A percentile compares a stretch with the other conserved stretches of the same genome.
Conservation (phyloP, 2,797 vertebrate genomes). For the Spinibarbus caldwelli region DNA sequence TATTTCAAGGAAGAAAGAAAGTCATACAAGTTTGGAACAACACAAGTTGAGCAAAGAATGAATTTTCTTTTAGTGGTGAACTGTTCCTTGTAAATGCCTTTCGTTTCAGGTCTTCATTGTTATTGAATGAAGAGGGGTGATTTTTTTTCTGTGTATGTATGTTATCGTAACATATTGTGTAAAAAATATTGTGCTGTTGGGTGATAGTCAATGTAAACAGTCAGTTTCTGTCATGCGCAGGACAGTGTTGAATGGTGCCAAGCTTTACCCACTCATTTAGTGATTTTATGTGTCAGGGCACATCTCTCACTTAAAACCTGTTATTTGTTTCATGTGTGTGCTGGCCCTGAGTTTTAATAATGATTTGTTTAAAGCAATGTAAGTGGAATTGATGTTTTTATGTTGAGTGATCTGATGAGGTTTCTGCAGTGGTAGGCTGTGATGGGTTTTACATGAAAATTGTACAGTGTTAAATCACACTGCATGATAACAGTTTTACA, state of each 20-base stretch:
- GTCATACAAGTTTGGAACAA: not conserved
- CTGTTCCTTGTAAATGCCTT: not conserved
- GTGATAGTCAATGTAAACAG: constrained; percentile 12
- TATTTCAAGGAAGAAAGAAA: not conserved
- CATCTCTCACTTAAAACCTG: not conserved
- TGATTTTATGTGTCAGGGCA: constrained; percentile 11
- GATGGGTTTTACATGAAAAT: not conserved
- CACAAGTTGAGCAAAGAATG: not conserved
- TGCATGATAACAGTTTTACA: not conserved
- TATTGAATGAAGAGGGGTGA: not conserved
- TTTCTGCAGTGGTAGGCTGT: not conserved
- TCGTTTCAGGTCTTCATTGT: constrained; percentile 24
- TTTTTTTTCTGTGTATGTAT: not conserved
- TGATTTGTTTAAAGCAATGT: constrained; percentile 9
- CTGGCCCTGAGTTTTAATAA: constrained; percentile 11
- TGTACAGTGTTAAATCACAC: not conserved
- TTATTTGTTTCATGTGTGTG: constrained; percentile 5
- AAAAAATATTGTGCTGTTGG: not conserved
- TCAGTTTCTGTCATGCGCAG: not conserved
- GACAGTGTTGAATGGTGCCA: constrained; percentile 14
- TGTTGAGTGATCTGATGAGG: constrained; percentile 11
- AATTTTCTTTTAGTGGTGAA: not conserved
- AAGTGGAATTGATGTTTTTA: constrained; percentile 21
- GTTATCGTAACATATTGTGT: constrained; percentile 19
- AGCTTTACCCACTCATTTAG: constrained; percentile 2